Percentiles rank a stretch among this genome's conserved stretches.
phyloP scores from a whole-genome alignment of 2,888 invertebrate genomes.

The Electrophaes corylata region DNA sequence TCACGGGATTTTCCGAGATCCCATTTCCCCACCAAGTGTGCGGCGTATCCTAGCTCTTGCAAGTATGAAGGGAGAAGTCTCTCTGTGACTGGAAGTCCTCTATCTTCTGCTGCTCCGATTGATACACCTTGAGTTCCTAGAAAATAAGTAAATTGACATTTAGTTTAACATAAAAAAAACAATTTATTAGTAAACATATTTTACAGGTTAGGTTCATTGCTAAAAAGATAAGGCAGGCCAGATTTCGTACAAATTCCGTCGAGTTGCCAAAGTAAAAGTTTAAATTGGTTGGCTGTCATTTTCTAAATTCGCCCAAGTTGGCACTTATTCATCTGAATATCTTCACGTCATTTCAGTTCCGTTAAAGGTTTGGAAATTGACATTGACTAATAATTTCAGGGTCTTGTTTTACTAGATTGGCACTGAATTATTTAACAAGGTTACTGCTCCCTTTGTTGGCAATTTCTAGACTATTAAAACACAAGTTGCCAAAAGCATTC shows the following conservation, averaged over 20 bases:
- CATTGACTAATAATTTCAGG: not conserved
- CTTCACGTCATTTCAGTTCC: not conserved
- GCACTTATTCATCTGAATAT: slow-evolving; percentile 11
- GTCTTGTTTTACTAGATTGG: not conserved
- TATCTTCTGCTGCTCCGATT: slow-evolving; percentile 83
- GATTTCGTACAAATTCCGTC: not conserved
- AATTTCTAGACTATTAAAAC: not conserved
- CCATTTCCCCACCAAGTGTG: slow-evolving; percentile 94
- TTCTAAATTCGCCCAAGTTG: slow-evolving; percentile 16
- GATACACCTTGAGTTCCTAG: slow-evolving; percentile 57
- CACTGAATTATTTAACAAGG: not conserved
- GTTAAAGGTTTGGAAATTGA: not conserved
- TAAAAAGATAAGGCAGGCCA: too few species aligned
- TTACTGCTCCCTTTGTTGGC: not conserved
- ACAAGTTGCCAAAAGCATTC: not conserved
- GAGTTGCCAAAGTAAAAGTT: slow-evolving; percentile 9
- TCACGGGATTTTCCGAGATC: slow-evolving; percentile 90
- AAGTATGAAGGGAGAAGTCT: slow-evolving; percentile 88
- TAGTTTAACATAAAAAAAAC: not conserved
- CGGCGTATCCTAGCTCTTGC: slow-evolving; percentile 89
- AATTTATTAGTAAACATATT: too few species aligned
- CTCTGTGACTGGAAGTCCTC: slow-evolving; percentile 87
- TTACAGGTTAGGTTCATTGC: too few species aligned
- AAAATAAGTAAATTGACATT: not conserved
- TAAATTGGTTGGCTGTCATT: slow-evolving; percentile 34